These are phyloP conservation scores for Lycaon pictus DNA, from an alignment of 2,113 vertebrate genomes.

Conservation along the genomic window DNA sequence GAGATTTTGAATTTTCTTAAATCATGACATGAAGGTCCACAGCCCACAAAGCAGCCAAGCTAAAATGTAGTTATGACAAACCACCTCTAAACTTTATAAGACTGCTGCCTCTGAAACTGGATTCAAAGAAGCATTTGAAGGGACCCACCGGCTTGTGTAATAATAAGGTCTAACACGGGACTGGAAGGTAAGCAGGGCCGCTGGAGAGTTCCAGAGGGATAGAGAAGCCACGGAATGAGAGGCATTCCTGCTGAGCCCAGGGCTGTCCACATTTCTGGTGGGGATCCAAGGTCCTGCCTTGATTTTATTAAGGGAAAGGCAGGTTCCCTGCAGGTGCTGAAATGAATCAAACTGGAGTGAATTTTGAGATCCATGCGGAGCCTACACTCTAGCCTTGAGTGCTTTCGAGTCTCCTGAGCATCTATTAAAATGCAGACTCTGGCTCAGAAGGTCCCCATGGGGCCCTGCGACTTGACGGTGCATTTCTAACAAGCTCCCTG, in stretches of 20 bases:
- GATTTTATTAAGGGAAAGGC: background rate
- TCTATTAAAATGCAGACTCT: background rate
- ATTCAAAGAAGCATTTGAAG: background rate
- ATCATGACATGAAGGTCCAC: background rate
- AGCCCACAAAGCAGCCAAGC: background rate
- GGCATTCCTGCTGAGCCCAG: background rate
- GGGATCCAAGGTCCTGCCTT: background rate
- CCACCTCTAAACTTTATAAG: background rate
- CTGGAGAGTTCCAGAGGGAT: background rate
- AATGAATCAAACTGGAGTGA: background rate
- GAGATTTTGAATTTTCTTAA: conserved; percentile 16
- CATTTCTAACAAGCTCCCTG: background rate
- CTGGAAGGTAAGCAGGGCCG: background rate
- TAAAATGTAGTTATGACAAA: background rate
- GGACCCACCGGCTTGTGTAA: background rate
- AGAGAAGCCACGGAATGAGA: background rate
- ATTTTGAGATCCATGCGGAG: background rate
- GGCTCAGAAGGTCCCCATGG: background rate
- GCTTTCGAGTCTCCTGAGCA: background rate
- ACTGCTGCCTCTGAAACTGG: background rate
- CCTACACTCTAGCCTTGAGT: background rate
- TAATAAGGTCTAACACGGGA: background rate
- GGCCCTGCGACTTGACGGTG: background rate
- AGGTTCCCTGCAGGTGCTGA: background rate
- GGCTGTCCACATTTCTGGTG: fast-evolving